phyloP scores from a whole-genome alignment of 1,140 invertebrate species.

The Polyergus mexicanus region DNA sequence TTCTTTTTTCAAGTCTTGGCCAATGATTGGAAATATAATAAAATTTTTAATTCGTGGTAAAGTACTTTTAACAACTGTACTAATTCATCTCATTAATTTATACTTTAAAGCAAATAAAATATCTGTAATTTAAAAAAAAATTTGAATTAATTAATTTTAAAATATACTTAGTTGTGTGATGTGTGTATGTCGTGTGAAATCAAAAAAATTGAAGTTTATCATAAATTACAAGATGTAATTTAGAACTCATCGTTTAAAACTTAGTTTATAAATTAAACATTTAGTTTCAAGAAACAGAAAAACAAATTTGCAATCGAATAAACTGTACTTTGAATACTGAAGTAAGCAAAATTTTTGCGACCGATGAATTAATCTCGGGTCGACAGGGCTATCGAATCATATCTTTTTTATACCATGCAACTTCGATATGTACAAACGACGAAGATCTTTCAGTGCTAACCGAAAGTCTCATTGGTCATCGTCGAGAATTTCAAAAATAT shows the following conservation, averaged over 20 bases:
- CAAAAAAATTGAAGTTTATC: background rate
- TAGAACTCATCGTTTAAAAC: background rate
- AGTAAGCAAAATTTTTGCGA: background rate
- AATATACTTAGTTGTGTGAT: background rate
- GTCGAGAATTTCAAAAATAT: slow-evolving; percentile 21
- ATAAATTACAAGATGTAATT: background rate
- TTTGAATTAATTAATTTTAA: slow-evolving; percentile 7
- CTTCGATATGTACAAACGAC: slow-evolving; percentile 70
- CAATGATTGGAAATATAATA: no score
- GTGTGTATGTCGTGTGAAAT: background rate
- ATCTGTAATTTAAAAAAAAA: background rate
- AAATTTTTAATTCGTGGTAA: no score
- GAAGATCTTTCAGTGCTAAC: slow-evolving; percentile 70
- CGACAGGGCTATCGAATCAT: slow-evolving; percentile 67
- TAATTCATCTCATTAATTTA: no score
- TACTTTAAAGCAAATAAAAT: no score
- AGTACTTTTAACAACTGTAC: no score
- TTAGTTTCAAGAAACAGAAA: background rate
- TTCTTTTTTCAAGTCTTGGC: no score
- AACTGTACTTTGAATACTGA: background rate
- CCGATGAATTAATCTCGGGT: slow-evolving; percentile 71
- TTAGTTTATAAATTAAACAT: background rate
- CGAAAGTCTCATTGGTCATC: slow-evolving; percentile 63
- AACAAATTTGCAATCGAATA: slow-evolving; percentile 7
- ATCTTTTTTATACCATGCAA: slow-evolving; percentile 56